Percentiles rank a stretch among this genome's conserved stretches.
Conservation (phyloP, 2,888 invertebrate genomes). For the Lamellibrachia satsuma region DNA sequence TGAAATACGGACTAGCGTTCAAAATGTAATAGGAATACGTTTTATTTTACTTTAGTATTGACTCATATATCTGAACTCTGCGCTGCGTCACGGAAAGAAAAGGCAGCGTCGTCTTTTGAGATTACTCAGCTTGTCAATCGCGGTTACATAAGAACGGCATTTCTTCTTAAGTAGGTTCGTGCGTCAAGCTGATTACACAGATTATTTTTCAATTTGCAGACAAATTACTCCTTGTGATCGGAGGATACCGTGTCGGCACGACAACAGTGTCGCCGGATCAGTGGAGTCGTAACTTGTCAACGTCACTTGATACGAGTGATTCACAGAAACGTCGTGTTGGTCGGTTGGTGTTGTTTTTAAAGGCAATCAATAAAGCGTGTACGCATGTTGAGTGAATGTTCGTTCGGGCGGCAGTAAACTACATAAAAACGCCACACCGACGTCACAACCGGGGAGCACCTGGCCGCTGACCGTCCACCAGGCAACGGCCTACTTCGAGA, state of each 20-base stretch:
- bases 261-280: background rate
- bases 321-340: background rate
- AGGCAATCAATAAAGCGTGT: background rate
- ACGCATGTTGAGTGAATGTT: background rate
- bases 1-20: too few relatives aligned
- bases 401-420: background rate
- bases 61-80: background rate
- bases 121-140: background rate
- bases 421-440: too few relatives aligned
- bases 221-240: background rate
- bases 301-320: background rate
- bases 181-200: background rate
- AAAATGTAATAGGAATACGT: too few relatives aligned
- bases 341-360: background rate
- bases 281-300: background rate
- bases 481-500: too few relatives aligned
- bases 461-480: too few relatives aligned
- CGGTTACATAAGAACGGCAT: background rate
- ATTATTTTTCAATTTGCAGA: constrained; percentile 1
- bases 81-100: background rate
- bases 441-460: too few relatives aligned
- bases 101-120: background rate
- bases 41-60: background rate
- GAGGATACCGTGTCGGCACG: background rate
- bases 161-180: background rate